phyloP scores from a whole-genome alignment of 2,113 vertebrate genomes.

The Gadus chalcogrammus region DNA sequence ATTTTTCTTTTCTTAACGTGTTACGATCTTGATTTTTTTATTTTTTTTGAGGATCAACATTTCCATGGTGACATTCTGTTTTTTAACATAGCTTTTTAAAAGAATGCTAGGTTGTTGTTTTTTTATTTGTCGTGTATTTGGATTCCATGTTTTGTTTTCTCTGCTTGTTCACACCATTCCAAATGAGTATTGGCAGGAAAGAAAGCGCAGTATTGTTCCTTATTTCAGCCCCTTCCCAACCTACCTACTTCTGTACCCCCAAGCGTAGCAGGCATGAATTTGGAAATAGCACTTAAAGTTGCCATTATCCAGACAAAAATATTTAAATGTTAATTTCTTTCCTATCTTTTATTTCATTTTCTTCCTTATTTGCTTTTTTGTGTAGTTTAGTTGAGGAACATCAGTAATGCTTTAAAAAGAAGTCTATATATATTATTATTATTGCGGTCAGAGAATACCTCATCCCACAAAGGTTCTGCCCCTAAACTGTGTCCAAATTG shows the following conservation, averaged over 20 bases:
- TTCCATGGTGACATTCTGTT: constrained; percentile 65
- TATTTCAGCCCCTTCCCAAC: constrained; percentile 33
- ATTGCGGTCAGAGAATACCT: constrained; percentile 78
- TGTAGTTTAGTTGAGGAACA: constrained; percentile 67
- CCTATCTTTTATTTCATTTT: constrained; percentile 24
- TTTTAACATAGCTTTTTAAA: constrained; percentile 59
- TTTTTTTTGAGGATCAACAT: constrained; percentile 67
- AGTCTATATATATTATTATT: constrained; percentile 50
- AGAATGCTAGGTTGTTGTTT: constrained; percentile 37
- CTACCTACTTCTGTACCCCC: constrained; percentile 42
- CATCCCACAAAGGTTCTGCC: constrained; percentile 70
- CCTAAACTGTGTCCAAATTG: constrained; percentile 67
- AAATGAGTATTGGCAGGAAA: constrained; percentile 63
- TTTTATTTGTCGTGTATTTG: constrained; percentile 44
- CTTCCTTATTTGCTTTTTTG: constrained; percentile 51
- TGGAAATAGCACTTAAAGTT: constrained; percentile 74
- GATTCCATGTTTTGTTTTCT: constrained; percentile 53
- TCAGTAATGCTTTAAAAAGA: constrained; percentile 73
- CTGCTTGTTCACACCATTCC: constrained; percentile 71
- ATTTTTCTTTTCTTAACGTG: constrained; percentile 61
- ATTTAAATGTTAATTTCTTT: constrained; percentile 44
- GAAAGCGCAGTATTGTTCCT: constrained; percentile 65
- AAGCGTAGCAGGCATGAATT: constrained; percentile 63
- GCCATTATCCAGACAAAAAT: constrained; percentile 60
- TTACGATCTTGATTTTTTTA: constrained; percentile 43